Evolutionary conservation across 2,797 vertebrate genomes (phyloP).

Genomic region (Gallinago nigripennis): DNA sequence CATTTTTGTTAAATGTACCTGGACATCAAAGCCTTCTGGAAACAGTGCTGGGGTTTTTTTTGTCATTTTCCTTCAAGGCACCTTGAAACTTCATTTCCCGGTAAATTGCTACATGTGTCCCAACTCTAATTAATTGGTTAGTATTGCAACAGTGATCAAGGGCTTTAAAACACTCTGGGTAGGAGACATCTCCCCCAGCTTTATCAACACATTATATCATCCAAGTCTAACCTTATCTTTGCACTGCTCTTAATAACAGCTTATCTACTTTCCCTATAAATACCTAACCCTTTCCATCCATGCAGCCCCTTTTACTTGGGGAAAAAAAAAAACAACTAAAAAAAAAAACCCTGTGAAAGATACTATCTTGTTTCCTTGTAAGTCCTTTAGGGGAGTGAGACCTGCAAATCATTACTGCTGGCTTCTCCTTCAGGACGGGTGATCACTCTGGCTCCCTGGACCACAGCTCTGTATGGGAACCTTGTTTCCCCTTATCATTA

Average conservation of each 20-base stretch:
- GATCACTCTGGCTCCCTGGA: not conserved
- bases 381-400: not conserved
- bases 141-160: constrained; percentile 20
- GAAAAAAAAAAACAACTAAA: fast-evolving
- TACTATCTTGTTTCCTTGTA: not conserved
- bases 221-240: not conserved
- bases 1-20: not conserved
- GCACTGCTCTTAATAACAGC: not conserved
- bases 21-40: not conserved
- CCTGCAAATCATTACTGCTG: not conserved
- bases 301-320: not conserved
- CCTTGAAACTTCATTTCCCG: not conserved
- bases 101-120: not conserved
- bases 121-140: not conserved
- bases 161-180: not conserved
- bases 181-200: not conserved
- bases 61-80: not conserved
- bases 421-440: not conserved
- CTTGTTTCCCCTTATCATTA: not conserved
- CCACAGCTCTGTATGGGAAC: fast-evolving
- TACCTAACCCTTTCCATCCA: not conserved
- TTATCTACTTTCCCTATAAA: not conserved
- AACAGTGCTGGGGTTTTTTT: not conserved
- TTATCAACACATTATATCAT: constrained; percentile 3
- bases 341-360: not conserved